Conservation (phyloP, 2,797 vertebrate genomes). For the Pelodytes ibericus region DNA sequence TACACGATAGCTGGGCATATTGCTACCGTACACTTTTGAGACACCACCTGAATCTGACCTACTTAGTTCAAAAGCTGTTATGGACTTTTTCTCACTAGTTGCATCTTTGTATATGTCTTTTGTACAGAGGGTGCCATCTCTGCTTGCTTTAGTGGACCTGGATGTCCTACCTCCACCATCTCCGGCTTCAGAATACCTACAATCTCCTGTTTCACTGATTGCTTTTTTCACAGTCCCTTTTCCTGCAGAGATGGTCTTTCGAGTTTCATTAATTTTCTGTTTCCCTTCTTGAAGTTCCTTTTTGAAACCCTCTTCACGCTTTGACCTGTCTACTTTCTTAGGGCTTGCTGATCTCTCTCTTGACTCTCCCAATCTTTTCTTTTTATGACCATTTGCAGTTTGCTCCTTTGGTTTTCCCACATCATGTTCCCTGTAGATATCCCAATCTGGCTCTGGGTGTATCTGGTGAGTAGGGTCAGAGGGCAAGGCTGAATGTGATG, state of each 20-base stretch:
- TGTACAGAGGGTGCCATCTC: constrained; percentile 70
- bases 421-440: constrained; percentile 82
- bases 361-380: constrained; percentile 80
- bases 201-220: constrained; percentile 69
- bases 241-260: constrained; percentile 82
- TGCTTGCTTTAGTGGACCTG: constrained; percentile 74
- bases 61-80: constrained; percentile 66
- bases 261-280: constrained; percentile 77
- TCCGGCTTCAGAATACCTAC: constrained; percentile 65
- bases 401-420: constrained; percentile 81
- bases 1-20: constrained; percentile 69
- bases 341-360: constrained; percentile 84
- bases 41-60: constrained; percentile 73
- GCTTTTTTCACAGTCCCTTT: constrained; percentile 71
- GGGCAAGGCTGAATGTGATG: constrained; percentile 89
- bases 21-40: constrained; percentile 66
- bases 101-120: constrained; percentile 70
- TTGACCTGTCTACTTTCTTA: constrained; percentile 77
- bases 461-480: constrained; percentile 86
- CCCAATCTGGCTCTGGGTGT: constrained; percentile 85
- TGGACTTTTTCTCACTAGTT: constrained; percentile 73
- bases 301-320: constrained; percentile 74
- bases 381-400: constrained; percentile 78
- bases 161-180: constrained; percentile 71
- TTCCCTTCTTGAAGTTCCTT: constrained; percentile 74